Percentiles rank a stretch among this genome's conserved stretches.
Evolutionary conservation across 2,888 invertebrate species (phyloP).

Genomic region (Pedicia rivosa): DNA sequence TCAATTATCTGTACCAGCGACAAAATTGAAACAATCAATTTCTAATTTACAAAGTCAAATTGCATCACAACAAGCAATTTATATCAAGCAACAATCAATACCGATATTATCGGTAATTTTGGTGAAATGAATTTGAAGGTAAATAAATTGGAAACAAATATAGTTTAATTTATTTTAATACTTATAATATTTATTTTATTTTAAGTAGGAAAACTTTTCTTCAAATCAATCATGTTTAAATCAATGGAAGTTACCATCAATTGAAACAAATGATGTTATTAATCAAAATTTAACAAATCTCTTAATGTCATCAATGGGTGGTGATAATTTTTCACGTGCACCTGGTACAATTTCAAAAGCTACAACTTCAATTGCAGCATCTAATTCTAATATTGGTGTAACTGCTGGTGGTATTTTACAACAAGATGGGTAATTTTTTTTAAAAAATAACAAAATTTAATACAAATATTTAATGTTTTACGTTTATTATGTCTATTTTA

Average conservation of each 20-base stretch:
- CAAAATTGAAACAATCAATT: constrained; percentile 88
- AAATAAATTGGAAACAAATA: constrained; percentile 12
- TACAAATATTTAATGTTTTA: constrained; percentile 4
- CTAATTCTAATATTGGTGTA: constrained; percentile 36
- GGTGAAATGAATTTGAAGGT: constrained; percentile 63
- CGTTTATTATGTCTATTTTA: constrained; percentile 13
- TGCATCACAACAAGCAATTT: constrained; percentile 81
- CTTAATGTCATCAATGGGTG: constrained; percentile 38
- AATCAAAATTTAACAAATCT: constrained; percentile 2
- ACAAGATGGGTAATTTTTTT: constrained; percentile 39
- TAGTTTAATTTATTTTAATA: neutral
- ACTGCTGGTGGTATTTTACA: constrained; percentile 29
- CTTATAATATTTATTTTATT: constrained; percentile 6
- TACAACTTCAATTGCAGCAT: constrained; percentile 27
- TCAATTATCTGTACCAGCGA: constrained; percentile 73
- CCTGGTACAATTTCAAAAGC: constrained; percentile 72
- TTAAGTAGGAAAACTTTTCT: constrained; percentile 2
- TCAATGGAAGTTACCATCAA: constrained; percentile 82
- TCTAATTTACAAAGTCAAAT: constrained; percentile 84
- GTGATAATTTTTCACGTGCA: constrained; percentile 76
- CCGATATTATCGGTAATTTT: constrained; percentile 55
- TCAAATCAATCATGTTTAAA: constrained; percentile 62
- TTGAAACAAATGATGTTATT: constrained; percentile 41
- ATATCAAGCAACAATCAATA: constrained; percentile 45
- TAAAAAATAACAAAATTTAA: constrained; percentile 3